Conservation (phyloP, 2,113 vertebrate species). For the Strix aluco region DNA sequence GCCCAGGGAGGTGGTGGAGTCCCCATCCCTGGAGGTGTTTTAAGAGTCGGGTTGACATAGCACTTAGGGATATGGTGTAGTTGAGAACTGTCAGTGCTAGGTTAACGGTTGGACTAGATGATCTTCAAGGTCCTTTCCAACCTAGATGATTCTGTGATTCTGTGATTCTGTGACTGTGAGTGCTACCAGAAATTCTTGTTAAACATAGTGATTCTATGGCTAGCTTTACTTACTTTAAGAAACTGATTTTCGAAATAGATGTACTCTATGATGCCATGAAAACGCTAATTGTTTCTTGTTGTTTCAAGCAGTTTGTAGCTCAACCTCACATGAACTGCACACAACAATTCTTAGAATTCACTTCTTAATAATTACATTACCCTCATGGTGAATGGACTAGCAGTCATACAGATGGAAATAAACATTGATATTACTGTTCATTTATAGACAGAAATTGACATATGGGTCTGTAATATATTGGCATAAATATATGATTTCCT, state of each 20-base stretch:
- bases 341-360: neutral
- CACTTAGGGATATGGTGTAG: too few species aligned
- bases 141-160: too few species aligned
- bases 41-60: too few species aligned
- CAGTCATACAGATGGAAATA: neutral
- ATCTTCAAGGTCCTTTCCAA: too few species aligned
- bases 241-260: neutral
- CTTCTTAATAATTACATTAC: neutral
- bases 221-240: neutral
- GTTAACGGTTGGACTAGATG: too few species aligned
- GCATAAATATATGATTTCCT: neutral
- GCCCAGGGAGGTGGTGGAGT: too few species aligned
- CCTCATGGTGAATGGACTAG: neutral
- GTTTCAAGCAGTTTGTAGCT: neutral
- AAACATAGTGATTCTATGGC: neutral
- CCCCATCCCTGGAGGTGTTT: too few species aligned
- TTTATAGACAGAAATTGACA: neutral
- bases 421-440: neutral
- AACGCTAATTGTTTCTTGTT: neutral
- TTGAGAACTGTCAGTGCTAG: too few species aligned
- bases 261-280: neutral
- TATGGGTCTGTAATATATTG: neutral
- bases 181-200: neutral
- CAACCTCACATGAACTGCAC: neutral
- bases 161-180: too few species aligned